phyloP scores from a whole-genome alignment of 2,113 vertebrate genomes.

The Leptobrachium leishanense region DNA sequence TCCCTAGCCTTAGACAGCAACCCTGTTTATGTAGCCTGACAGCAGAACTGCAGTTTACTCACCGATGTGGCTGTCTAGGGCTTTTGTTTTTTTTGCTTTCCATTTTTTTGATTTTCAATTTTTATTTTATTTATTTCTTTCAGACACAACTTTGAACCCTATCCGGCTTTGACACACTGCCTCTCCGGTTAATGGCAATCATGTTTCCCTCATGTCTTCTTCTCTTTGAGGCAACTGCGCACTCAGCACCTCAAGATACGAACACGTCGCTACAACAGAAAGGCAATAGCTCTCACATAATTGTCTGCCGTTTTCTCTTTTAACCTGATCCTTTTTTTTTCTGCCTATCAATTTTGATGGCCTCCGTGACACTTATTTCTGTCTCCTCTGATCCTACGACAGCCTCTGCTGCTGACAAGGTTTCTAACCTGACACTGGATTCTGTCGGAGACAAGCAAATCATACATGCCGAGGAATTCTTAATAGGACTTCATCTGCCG shows the following conservation, averaged over 20 bases:
- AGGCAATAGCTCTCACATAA: constrained; percentile 88
- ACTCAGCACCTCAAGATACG: constrained; percentile 86
- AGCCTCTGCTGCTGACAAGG: constrained; percentile 84
- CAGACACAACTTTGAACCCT: constrained; percentile 80
- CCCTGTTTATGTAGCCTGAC: constrained; percentile 68
- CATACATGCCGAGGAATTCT: constrained; percentile 95
- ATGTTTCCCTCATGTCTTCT: constrained; percentile 81
- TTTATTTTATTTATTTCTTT: constrained; percentile 45
- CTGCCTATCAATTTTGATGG: constrained; percentile 78
- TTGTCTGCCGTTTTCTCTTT: constrained; percentile 81
- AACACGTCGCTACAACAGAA: constrained; percentile 88
- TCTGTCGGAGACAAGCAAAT: constrained; percentile 91
- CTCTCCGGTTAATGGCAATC: constrained; percentile 84
- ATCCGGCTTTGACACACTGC: constrained; percentile 81
- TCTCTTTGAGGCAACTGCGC: constrained; percentile 80
- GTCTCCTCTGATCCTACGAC: constrained; percentile 84
- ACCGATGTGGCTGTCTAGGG: constrained; percentile 67
- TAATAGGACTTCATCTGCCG: constrained; percentile 91
- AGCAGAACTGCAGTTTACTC: constrained; percentile 70
- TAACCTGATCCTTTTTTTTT: constrained; percentile 80
- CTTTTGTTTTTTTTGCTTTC: constrained; percentile 59
- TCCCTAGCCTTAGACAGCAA: too few species aligned
- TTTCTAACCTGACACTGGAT: constrained; percentile 85
- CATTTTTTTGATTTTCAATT: too few species aligned
- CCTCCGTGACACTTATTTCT: constrained; percentile 95